phyloP scores from a whole-genome alignment of 2,888 invertebrate species.

The Syritta pipiens region DNA sequence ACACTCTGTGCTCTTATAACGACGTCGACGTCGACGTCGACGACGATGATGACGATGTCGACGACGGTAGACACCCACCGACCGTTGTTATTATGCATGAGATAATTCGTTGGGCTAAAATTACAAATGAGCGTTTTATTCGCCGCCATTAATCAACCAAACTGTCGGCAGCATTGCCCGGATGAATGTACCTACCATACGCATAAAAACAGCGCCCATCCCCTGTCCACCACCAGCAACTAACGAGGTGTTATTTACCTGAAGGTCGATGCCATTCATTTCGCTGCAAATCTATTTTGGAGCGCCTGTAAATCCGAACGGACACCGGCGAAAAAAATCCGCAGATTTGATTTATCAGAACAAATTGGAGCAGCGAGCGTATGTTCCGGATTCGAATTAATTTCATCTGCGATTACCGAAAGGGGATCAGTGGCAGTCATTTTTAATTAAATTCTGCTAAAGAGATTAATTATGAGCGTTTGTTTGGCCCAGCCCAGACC shows the following conservation, averaged over 20 bases:
- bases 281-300: too few species aligned
- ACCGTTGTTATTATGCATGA: conserved; percentile 32
- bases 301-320: neutral
- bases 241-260: conserved; percentile 57
- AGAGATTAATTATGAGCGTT: conserved; percentile 54
- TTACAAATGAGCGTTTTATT: conserved; percentile 56
- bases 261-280: conserved; percentile 45
- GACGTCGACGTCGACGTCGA: too few species aligned
- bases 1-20: too few species aligned
- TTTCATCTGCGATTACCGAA: too few species aligned
- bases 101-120: conserved; percentile 51
- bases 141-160: conserved; percentile 52
- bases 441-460: conserved; percentile 57
- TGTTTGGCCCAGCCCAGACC: conserved; percentile 19
- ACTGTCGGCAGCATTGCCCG: conserved; percentile 28
- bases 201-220: conserved; percentile 3
- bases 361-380: neutral
- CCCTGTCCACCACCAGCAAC: conserved; percentile 5
- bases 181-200: too few species aligned
- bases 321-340: too few species aligned
- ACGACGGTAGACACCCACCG: neutral
- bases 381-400: too few species aligned
- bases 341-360: conserved; percentile 36
- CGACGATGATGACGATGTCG: too few species aligned
- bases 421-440: conserved; percentile 34